Evolutionary conservation across 2,797 vertebrate species (phyloP), one percentile per base, ranked within the genome.

Genomic region (Mormyrus proboscirostris): DNA sequence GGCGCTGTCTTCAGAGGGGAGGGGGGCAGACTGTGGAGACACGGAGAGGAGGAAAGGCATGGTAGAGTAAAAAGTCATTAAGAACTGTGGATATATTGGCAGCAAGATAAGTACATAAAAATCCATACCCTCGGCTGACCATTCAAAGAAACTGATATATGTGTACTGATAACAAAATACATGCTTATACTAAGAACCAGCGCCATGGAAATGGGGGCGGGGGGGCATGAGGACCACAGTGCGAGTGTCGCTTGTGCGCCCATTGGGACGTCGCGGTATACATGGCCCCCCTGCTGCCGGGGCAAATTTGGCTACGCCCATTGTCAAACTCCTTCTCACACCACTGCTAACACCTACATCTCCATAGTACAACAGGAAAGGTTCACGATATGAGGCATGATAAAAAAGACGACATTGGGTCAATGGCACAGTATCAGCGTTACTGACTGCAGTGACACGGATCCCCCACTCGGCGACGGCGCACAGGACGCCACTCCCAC

Each of bases 1-100:
- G 93, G 95, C 94, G 93, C 93, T 94, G 94, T 92, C 96, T 92
- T 97, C 97, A 94, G 95, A 95, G 88, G 94, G 94, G 93, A 93
- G 91, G 93, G 95, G 93, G 92, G 94, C 95, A 96, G 97, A 97
- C 97, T 98, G 95, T 92, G 95, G 53, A 59, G 55, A 90, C 51
- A 83, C 65, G 49, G 87, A 38, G 44, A 55, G 29, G 9, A 44
- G 88, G 16, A 73, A 55, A 44, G 44, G 44, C 33, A 51, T 33
- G 73, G 94, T 91, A 94, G 91, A 93, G 89, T 90, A 88, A 59
- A 69, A 49, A 93, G 89, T 91, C 90, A 91, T 91, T 91, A 89
- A 51, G 49, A 90, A 88, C 89, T 90, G 88, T 82, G 90, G 89
- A 92, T 87, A 91, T 55, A 22, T 90, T 91, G 86, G 47, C 19